Evolutionary conservation across 2,888 invertebrate species (phyloP).

Genomic region (Heliconius erato): DNA sequence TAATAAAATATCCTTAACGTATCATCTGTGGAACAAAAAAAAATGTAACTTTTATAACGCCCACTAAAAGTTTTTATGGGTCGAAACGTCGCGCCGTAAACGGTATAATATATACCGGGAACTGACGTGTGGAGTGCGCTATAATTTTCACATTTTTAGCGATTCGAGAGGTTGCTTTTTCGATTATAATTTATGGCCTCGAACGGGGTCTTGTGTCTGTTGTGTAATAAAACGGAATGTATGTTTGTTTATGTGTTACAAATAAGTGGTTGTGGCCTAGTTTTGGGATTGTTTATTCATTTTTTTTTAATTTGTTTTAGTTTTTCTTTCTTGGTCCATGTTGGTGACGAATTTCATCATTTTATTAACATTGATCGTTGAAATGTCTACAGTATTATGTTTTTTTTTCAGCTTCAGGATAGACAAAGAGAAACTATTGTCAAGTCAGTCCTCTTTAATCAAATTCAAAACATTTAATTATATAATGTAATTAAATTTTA

Average conservation of each 20-base stretch:
- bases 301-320: neutral
- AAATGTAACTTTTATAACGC: conserved; percentile 76
- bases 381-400: too few species aligned
- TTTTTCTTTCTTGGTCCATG: neutral
- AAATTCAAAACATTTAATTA: too few species aligned
- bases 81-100: conserved; percentile 81
- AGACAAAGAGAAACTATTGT: too few species aligned
- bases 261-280: neutral
- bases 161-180: conserved; percentile 76
- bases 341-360: too few species aligned
- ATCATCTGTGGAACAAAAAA: conserved; percentile 68
- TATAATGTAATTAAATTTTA: too few species aligned
- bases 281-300: neutral
- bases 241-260: conserved; percentile 11
- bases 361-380: too few species aligned
- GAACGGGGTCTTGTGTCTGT: conserved; percentile 61
- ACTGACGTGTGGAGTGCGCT: conserved; percentile 67
- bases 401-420: too few species aligned
- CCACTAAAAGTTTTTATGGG: conserved; percentile 81
- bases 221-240: conserved; percentile 19
- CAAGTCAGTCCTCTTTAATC: too few species aligned
- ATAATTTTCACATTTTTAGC: conserved; percentile 81
- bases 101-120: conserved; percentile 79
- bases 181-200: conserved; percentile 82
- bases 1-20: conserved; percentile 66